phyloP scores from a whole-genome alignment of 2,113 vertebrate genomes.

The Laticauda colubrina region DNA sequence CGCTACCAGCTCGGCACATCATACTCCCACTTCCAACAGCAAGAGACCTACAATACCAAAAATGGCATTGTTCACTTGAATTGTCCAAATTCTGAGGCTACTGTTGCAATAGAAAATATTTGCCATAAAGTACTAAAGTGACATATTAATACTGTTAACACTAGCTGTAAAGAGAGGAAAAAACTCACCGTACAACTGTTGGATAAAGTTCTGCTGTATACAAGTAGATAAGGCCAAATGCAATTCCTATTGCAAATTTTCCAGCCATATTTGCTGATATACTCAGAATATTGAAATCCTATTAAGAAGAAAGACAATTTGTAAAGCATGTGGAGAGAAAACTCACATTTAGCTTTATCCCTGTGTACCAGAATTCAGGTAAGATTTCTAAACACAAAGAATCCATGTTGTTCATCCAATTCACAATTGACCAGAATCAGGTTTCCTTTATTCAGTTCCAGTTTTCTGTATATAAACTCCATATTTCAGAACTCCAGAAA shows the following conservation, averaged over 20 bases:
- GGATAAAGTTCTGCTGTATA: conserved; percentile 94
- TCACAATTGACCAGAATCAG: background rate
- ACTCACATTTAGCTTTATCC: background rate
- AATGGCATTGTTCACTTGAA: background rate
- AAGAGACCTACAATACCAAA: conserved; percentile 72
- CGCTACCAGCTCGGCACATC: conserved; percentile 86
- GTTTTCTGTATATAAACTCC: background rate
- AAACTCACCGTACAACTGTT: conserved; percentile 81
- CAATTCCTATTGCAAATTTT: conserved; percentile 86
- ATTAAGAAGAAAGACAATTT: conserved; percentile 52
- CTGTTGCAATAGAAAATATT: background rate
- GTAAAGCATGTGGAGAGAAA: conserved; percentile 23
- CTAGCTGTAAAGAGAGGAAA: background rate
- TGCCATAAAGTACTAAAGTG: background rate
- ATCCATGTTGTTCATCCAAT: background rate
- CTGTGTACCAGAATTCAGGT: background rate
- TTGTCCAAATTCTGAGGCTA: background rate
- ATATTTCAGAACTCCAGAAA: background rate
- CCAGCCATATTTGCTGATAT: conserved; percentile 79
- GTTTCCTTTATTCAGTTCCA: background rate
- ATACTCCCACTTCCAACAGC: conserved; percentile 90
- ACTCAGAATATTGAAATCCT: conserved; percentile 62
- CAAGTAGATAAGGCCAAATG: conserved; percentile 88
- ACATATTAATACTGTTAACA: conserved; percentile 19
- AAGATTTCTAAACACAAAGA: conserved; percentile 30